A percentile compares a stretch with the other conserved stretches of the same genome.
Conservation (phyloP, 2,113 vertebrate species). For the Pteronura brasiliensis region DNA sequence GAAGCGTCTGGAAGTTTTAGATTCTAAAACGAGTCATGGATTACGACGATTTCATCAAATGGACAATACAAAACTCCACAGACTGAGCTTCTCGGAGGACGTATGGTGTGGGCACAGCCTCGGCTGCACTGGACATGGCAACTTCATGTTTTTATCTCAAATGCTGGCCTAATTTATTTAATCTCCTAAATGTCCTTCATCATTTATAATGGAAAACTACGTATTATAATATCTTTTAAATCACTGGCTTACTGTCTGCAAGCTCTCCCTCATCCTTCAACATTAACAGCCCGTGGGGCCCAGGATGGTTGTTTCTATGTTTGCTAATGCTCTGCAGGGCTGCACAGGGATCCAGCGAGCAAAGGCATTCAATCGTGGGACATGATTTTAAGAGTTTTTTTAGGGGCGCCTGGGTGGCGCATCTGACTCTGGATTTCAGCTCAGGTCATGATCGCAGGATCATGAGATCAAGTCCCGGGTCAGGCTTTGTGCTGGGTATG, state of each 20-base stretch:
- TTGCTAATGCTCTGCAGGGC: background rate
- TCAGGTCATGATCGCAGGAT: background rate
- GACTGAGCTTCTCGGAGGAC: background rate
- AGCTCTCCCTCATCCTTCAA: background rate
- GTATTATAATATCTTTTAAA: too few relatives aligned
- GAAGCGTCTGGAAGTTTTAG: background rate
- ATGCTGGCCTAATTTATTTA: background rate
- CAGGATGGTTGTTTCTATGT: fast-evolving
- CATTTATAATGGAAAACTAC: background rate
- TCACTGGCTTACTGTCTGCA: too few relatives aligned
- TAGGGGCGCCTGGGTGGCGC: background rate
- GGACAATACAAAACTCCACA: background rate
- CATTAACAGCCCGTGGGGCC: fast-evolving
- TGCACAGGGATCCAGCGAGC: background rate
- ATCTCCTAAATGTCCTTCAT: too few relatives aligned
- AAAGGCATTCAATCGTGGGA: background rate
- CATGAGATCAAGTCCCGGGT: background rate
- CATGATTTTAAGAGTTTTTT: background rate
- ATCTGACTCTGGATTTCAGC: background rate
- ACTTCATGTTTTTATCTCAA: background rate
- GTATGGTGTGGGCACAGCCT: background rate
- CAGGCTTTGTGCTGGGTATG: background rate
- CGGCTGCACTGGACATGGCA: background rate
- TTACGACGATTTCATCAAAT: background rate
- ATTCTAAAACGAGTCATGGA: background rate